Evolutionary conservation across 2,888 invertebrate genomes (phyloP).

Genomic region (Ormyrus labotus): DNA sequence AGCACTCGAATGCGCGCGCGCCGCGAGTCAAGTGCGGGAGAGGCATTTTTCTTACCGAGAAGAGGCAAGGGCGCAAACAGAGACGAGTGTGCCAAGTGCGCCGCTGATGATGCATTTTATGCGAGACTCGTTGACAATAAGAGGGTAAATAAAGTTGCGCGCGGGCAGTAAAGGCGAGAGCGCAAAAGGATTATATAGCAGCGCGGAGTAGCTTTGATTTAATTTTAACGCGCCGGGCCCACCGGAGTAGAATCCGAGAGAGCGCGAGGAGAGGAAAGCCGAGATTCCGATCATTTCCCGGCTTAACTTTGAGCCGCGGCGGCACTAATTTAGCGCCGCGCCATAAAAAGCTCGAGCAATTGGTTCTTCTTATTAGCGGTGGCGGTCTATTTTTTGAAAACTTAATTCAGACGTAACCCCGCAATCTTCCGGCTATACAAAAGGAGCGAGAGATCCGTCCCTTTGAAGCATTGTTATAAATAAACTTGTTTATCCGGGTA

Average conservation of each 20-base stretch:
- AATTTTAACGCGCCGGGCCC: constrained; percentile 38
- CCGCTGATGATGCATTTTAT: constrained; percentile 31
- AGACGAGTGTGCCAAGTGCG: constrained; percentile 23
- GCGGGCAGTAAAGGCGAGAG: constrained; percentile 33
- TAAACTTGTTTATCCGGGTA: constrained; percentile 45
- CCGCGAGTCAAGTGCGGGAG: constrained; percentile 32
- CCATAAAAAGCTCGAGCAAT: neutral
- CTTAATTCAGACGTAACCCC: constrained; percentile 13
- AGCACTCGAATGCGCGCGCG: constrained; percentile 23
- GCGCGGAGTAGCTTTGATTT: constrained; percentile 1
- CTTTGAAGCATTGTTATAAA: constrained; percentile 30
- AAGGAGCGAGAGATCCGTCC: neutral
- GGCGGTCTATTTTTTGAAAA: neutral
- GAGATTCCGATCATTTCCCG: constrained; percentile 42
- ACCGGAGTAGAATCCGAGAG: constrained; percentile 19
- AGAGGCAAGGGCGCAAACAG: constrained; percentile 25
- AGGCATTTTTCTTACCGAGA: constrained; percentile 16
- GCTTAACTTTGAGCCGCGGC: neutral
- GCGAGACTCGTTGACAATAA: constrained; percentile 53
- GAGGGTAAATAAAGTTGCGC: constrained; percentile 52
- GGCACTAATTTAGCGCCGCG: constrained; percentile 19
- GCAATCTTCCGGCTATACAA: neutral
- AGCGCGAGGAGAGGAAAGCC: neutral
- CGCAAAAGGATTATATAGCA: neutral
- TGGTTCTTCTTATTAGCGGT: neutral